Evolutionary conservation across 1,140 invertebrate genomes (phyloP).

Genomic region (Latrodectus geometricus): DNA sequence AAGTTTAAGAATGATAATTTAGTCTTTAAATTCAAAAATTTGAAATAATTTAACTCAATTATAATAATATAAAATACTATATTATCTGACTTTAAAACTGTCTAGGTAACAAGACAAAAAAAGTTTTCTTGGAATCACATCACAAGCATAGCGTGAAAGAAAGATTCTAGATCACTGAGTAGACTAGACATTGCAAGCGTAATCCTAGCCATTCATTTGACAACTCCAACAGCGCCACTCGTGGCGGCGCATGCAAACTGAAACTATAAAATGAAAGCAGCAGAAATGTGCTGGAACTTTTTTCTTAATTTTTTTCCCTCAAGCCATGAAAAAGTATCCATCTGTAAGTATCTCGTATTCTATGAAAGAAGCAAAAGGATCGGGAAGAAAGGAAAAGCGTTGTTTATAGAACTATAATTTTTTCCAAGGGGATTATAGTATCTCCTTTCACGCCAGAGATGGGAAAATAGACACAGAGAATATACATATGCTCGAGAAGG

Average conservation of each 20-base stretch:
- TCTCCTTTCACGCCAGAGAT: background rate
- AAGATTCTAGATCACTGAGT: background rate
- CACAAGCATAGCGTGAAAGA: too few relatives aligned
- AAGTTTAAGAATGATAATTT: too few relatives aligned
- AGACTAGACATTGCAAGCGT: slow-evolving; percentile 21
- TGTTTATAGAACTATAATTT: slow-evolving; percentile 24
- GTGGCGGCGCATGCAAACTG: slow-evolving; percentile 8
- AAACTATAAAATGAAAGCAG: background rate
- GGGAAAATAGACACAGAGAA: background rate
- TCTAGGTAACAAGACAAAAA: too few relatives aligned
- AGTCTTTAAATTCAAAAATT: too few relatives aligned
- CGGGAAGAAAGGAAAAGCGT: background rate
- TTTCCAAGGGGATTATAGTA: background rate
- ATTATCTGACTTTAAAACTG: too few relatives aligned
- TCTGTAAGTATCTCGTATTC: background rate
- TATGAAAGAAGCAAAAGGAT: slow-evolving; percentile 14
- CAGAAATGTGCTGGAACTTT: background rate
- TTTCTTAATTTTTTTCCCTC: background rate
- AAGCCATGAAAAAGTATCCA: background rate
- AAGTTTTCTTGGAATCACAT: too few relatives aligned
- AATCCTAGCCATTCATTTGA: slow-evolving; percentile 42
- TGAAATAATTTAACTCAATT: too few relatives aligned
- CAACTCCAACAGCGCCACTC: slow-evolving; percentile 30
- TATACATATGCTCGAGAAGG: slow-evolving; percentile 1
- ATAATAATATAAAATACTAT: too few relatives aligned